Conservation (phyloP, 2,113 vertebrate genomes). For the Mus spicilegus region DNA sequence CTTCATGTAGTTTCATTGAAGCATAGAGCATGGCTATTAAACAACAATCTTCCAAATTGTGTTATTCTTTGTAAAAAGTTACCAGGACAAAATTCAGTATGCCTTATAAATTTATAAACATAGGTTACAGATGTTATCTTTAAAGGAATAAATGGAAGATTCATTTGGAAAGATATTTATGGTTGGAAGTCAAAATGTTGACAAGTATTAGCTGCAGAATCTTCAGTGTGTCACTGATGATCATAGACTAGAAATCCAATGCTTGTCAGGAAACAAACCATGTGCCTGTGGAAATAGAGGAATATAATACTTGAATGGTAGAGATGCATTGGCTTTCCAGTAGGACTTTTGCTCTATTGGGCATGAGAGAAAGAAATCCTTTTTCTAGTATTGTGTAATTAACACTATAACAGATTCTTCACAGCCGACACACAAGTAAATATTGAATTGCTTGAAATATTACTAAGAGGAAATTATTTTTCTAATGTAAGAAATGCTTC, state of each 20-base stretch:
- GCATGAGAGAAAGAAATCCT: background rate
- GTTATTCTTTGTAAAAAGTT: slow-evolving; percentile 39
- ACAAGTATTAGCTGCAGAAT: background rate
- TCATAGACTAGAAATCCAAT: slow-evolving; percentile 3
- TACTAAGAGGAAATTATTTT: background rate
- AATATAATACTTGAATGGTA: background rate
- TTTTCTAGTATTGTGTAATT: background rate
- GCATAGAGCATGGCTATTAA: background rate
- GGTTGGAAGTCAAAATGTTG: background rate
- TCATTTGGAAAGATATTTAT: slow-evolving; percentile 8
- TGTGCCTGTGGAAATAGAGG: background rate
- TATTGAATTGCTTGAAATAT: background rate
- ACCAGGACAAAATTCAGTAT: background rate
- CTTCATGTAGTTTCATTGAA: background rate
- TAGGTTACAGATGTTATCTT: background rate
- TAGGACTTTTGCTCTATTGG: background rate
- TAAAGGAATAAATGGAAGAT: background rate
- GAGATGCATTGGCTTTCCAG: background rate
- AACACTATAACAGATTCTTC: background rate
- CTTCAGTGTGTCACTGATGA: background rate
- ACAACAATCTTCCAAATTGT: background rate
- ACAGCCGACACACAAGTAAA: background rate
- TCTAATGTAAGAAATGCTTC: background rate
- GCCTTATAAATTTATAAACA: background rate
- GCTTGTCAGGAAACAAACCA: background rate